phyloP scores from a whole-genome alignment of 2,797 vertebrate species.

The Anisognathus igniventris region DNA sequence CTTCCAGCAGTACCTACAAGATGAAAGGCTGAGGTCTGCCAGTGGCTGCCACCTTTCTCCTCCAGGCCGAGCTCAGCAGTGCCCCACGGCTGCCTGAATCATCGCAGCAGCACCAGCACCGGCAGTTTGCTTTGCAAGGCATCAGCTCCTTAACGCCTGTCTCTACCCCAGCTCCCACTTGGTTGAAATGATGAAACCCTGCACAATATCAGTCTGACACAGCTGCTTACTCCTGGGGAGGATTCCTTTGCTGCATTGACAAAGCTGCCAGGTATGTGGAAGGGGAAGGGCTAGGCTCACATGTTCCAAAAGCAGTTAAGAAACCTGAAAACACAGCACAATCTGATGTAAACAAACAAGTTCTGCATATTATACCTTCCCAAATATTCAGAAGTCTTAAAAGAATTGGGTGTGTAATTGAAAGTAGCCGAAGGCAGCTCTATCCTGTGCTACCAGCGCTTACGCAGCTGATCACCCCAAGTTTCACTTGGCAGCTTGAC shows the following conservation, averaged over 20 bases:
- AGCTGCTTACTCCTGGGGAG: background rate
- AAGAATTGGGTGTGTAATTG: slow-evolving; percentile 61
- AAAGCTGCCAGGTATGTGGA: slow-evolving; percentile 43
- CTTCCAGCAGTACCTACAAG: background rate
- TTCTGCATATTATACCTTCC: slow-evolving; percentile 44
- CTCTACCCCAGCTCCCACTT: background rate
- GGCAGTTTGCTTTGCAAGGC: background rate
- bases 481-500: slow-evolving; percentile 65
- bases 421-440: slow-evolving; percentile 55
- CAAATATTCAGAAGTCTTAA: slow-evolving; percentile 53
- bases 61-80: background rate
- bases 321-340: slow-evolving; percentile 45
- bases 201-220: background rate
- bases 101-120: background rate
- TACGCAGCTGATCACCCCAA: background rate
- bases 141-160: background rate
- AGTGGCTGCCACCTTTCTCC: background rate
- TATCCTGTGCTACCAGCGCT: slow-evolving; percentile 22
- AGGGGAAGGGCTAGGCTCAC: slow-evolving; percentile 36
- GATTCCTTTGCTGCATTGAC: background rate
- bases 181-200: background rate
- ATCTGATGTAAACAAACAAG: slow-evolving; percentile 59
- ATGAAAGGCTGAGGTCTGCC: background rate
- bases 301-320: slow-evolving; percentile 32
- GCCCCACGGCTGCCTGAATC: background rate